phyloP scores from a whole-genome alignment of 2,113 vertebrate genomes.

The Xenus cinereus region DNA sequence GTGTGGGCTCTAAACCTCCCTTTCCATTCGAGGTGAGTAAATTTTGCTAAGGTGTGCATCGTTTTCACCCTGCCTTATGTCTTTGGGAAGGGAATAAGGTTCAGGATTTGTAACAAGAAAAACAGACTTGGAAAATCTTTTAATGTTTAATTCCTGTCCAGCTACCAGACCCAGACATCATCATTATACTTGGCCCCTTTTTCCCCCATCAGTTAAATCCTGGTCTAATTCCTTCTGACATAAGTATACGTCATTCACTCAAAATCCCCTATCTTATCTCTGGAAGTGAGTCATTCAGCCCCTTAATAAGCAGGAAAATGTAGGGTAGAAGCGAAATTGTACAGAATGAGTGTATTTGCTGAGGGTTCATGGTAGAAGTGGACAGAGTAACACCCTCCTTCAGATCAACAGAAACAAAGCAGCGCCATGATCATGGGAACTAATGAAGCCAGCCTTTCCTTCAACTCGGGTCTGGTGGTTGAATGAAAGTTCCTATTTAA shows the following conservation, averaged over 20 bases:
- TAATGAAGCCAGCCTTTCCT: background rate
- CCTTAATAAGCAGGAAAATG: background rate
- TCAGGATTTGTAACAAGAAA: background rate
- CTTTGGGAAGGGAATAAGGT: background rate
- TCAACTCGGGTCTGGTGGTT: background rate
- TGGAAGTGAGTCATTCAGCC: background rate
- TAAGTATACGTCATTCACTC: background rate
- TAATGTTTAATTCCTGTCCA: background rate
- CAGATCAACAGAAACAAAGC: background rate
- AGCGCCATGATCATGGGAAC: background rate
- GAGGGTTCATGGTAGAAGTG: background rate
- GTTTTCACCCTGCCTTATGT: background rate
- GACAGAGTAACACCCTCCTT: background rate
- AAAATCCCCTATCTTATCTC: background rate
- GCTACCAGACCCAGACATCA: background rate
- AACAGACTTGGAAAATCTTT: background rate
- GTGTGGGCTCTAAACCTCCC: background rate
- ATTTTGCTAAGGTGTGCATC: background rate
- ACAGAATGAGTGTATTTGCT: background rate
- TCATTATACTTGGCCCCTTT: background rate
- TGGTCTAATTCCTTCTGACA: background rate
- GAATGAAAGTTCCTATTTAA: background rate
- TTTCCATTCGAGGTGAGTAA: background rate
- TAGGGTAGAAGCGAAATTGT: background rate
- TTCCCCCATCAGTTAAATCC: background rate